Base-by-base conservation (phyloP, 2,888 invertebrate species). In the Eulithis testata region DNA sequence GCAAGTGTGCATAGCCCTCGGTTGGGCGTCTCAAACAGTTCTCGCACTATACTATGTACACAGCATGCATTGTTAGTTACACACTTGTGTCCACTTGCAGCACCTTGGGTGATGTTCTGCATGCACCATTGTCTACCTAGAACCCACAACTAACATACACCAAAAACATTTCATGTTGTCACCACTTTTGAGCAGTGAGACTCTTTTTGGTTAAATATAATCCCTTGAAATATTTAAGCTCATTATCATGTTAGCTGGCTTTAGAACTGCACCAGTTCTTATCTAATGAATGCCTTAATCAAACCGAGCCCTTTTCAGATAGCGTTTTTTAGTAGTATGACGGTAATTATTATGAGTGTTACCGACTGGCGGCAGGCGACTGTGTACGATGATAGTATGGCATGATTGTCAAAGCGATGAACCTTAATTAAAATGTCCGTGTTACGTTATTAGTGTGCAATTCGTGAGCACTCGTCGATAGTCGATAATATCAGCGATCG, bases 61-160 rank as follows among this genome's bases (percentile, higher is more conserved):
- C 91, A 87, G 89, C 93, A 93, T 93, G 93, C 93, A 92, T 89
- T 88, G 93, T 93, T 93, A 93, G 93, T 93, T 90, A 93, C 92
- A 91, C 91, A 88, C 91, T 91, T 82, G 87, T 89, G 88, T 90
- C 87, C 87, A 84, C 79, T 85, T 84, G 91, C 90, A 89, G 91
- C 86, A 86, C 83, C 89, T 85, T 83, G 86, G 87, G 81, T 76
- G 86, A 81, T 78, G 85, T 83, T 82, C 89, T 80, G 88, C 92
- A 93, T 93, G 93, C 93, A 93, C 91, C 92, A 91, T 89, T 90
- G 78, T 91, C 86, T 89, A 91, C 92, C 92, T 92, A 93, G 86
- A 92, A 92, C 92, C 93, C 92, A 92, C 82, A 83, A 87, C 90
- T 90, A 90, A 84, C 90, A 91, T 91, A 89, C 92, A 92, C 92